phyloP scores from a whole-genome alignment of 1,140 invertebrate species.

The Frieseomelitta varia region DNA sequence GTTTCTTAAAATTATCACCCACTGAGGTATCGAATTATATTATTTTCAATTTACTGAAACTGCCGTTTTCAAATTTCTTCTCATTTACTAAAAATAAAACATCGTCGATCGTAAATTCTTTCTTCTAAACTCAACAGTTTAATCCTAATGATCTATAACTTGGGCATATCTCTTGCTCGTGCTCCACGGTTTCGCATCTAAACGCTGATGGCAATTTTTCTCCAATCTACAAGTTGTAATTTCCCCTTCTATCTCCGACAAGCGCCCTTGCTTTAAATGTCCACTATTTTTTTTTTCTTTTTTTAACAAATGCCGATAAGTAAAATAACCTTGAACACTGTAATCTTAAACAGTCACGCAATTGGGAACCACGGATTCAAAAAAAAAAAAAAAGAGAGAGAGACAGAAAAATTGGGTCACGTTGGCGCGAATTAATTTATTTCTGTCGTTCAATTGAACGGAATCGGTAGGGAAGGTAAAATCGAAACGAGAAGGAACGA shows the following conservation, averaged over 20 bases:
- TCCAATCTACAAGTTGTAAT: not conserved
- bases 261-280: not conserved
- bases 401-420: slow-evolving; percentile 19
- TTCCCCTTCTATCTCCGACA: not conserved
- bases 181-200: not conserved
- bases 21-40: no score
- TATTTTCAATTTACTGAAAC: no score
- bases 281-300: not conserved
- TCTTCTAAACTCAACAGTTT: no score
- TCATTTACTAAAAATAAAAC: no score
- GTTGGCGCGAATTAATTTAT: not conserved
- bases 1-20: no score
- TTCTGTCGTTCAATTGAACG: not conserved
- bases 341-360: slow-evolving; percentile 33
- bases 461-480: no score
- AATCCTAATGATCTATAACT: not conserved
- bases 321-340: slow-evolving; percentile 15
- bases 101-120: no score
- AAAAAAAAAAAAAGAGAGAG: no score
- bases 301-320: slow-evolving; percentile 1
- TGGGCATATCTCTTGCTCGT: not conserved
- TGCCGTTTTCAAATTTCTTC: no score
- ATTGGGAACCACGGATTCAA: not conserved
- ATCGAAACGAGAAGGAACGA: not conserved
- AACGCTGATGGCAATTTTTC: not conserved